phyloP scores from a whole-genome alignment of 2,888 invertebrate genomes.

The Stegophylla sp. region DNA sequence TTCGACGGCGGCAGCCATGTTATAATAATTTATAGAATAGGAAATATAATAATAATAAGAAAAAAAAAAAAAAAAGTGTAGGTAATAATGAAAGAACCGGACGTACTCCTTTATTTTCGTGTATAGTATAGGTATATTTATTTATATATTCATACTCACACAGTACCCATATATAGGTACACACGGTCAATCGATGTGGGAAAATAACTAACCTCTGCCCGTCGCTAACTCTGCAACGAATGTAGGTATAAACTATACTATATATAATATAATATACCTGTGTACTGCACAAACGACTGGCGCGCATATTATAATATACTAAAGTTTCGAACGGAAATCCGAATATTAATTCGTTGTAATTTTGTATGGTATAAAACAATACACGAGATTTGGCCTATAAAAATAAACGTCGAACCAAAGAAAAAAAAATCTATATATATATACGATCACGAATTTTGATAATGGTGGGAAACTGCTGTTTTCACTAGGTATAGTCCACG shows the following conservation, averaged over 20 bases:
- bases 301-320: background rate
- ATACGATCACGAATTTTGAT: background rate
- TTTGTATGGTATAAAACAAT: constrained; percentile 14
- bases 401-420: too few species aligned
- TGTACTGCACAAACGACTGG: background rate
- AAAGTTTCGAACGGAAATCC: constrained; percentile 33
- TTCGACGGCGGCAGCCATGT: constrained; percentile 53
- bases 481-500: background rate
- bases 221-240: too few species aligned
- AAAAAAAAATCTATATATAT: constrained; percentile 7
- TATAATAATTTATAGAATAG: constrained; percentile 49
- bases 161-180: background rate
- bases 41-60: constrained; percentile 49
- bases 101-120: constrained; percentile 35
- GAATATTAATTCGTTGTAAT: constrained; percentile 23
- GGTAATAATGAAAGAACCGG: constrained; percentile 49
- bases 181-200: constrained; percentile 45
- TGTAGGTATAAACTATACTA: too few species aligned
- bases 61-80: constrained; percentile 39
- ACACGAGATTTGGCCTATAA: background rate
- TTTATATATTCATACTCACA: background rate
- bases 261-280: background rate
- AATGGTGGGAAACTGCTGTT: constrained; percentile 14
- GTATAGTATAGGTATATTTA: background rate
- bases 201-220: constrained; percentile 27